Evolutionary conservation across 1,140 invertebrate genomes (phyloP).

Genomic region (Platyscapa corneri): DNA sequence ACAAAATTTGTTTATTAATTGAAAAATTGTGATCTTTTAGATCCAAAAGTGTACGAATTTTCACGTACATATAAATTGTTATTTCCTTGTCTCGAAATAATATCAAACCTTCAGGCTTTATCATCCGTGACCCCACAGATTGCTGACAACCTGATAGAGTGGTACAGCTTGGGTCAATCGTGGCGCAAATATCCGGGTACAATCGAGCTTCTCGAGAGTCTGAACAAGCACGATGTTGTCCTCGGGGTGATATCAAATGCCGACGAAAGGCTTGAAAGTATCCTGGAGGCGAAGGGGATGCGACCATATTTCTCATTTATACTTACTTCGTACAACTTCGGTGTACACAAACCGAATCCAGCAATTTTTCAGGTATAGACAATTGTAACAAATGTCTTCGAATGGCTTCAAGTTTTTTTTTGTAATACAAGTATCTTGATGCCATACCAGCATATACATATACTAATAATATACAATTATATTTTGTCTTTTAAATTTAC

Average conservation of each 20-base stretch:
- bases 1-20: too few relatives aligned
- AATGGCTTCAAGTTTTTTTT: not conserved
- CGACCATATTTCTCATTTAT: constrained; percentile 86
- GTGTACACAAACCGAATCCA: constrained; percentile 84
- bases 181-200: constrained; percentile 83
- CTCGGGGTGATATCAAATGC: constrained; percentile 92
- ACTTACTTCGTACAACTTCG: constrained; percentile 83
- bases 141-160: constrained; percentile 66
- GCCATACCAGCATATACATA: not conserved
- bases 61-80: too few relatives aligned
- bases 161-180: constrained; percentile 80
- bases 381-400: not conserved
- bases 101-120: not conserved
- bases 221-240: constrained; percentile 73
- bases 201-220: constrained; percentile 77
- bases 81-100: too few relatives aligned
- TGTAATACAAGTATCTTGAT: not conserved
- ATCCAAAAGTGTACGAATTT: too few relatives aligned
- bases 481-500: too few relatives aligned
- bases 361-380: constrained; percentile 80
- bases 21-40: too few relatives aligned
- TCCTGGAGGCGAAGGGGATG: constrained; percentile 80
- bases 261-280: constrained; percentile 83
- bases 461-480: too few relatives aligned
- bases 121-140: constrained; percentile 60